Base-by-base conservation (phyloP, 2,113 vertebrate genomes). In the Takifugu bimaculatus region DNA sequence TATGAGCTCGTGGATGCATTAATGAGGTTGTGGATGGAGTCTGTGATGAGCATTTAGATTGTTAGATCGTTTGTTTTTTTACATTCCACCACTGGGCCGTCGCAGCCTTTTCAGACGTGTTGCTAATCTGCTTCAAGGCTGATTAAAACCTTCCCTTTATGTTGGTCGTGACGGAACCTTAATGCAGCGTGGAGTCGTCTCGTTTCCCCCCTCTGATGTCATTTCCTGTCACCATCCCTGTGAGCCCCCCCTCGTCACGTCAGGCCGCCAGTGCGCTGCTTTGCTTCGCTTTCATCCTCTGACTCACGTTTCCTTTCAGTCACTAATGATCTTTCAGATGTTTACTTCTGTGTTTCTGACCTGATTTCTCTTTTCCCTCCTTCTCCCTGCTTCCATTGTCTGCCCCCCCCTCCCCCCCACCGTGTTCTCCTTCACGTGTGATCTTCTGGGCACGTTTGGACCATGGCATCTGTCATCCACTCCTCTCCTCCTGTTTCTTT, bases 261-360 rank as follows among this genome's bases (percentile, higher is more conserved):
- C 64, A 77, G 77, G 76, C 79, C 45, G 72, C 35, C 59, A 39
- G 48, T 77, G 75, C 25, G 32, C 28, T 9, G 4, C 52, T 63
- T 88, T 89, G 80, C 89, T 80, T 78, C 57, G 73, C 71, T 76
- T 87, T 83, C 72, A 80, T 84, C 66, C 82, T 88, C 87, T 91
- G 92, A 74, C 69, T 75, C 82, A 78, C 74, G 60, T 77, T 90
- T 92, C 86, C 90, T 90, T 92, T 79, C 26, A 88, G 89, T 89
- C 91, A 87, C 86, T 90, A 72, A 89, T 87, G 91, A 93, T 87
- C 89, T 94, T 93, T 81, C 87, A 88, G 88, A 91, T 91, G 93
- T 93, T 92, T 69, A 80, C 93, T 95, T 94, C 92, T 90, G 74
- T 92, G 92, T 96, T 94, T 97, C 91, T 93, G 94, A 96, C 93